Evolutionary conservation across 1,140 invertebrate genomes (phyloP), one percentile per base, ranked within the genome.

Genomic region (Scaptomyza pallida): DNA sequence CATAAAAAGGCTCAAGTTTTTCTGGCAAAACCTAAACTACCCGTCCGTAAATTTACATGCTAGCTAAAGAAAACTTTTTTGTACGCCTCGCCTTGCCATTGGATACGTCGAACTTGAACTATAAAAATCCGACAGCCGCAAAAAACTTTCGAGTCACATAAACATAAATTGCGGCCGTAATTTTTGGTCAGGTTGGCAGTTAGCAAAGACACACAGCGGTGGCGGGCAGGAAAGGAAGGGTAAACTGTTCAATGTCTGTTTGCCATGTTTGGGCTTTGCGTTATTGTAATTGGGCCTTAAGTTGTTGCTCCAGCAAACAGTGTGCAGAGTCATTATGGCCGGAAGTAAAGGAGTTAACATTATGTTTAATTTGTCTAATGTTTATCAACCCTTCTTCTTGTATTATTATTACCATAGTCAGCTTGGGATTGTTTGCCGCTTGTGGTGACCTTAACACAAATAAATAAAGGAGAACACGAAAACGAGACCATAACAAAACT

Each of bases 141-240:
- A 85, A n/a, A 30, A 86, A 86, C 59, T 86, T 82, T 78, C 60
- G 75, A 88, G 82, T 81, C 82, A 69, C 82, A 86, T 86, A 88
- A 86, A 86, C 82, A 86, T 86, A 88, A 86, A 86, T 88, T 86
- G 82, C 61, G 82, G 75, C 75, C 59, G 82, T 88, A 88, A 88
- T 88, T 86, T 86, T 78, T 60, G 70, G 81, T 71, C 74, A 71
- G 72, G 73, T 74, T 74, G 65, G 43, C 44, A 57, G 19, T 30
- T 30, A 30, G 6, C 26, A 30, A n/a, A 2, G 10, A 9, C n/a
- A n/a, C n/a, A n/a, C n/a, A n/a, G n/a, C n/a, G n/a, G n/a, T n/a
- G n/a, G n/a, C n/a, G n/a, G n/a, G n/a, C n/a, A n/a, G n/a, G 35
- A 5, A 0, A 1, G 33, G 50, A 21, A 2, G 1, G 3, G 2